These are phyloP conservation scores for Rotaria socialis DNA, from an alignment of 2,888 invertebrate genomes.

Conservation along the genomic window DNA sequence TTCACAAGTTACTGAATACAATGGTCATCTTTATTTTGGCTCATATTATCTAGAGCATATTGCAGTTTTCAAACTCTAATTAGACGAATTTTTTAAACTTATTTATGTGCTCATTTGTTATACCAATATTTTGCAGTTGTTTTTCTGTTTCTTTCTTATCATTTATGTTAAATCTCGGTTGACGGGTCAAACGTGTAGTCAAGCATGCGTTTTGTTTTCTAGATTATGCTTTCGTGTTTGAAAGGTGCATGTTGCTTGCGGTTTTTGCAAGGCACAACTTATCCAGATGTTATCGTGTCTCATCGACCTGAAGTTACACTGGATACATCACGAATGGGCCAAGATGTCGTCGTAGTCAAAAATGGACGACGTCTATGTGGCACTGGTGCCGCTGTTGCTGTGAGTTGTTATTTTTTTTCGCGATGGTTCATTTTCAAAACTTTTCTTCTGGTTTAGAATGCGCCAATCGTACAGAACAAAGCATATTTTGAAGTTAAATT, in stretches of 20 bases:
- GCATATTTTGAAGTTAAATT: slow-evolving; percentile 96
- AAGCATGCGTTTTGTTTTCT: not conserved
- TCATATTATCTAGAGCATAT: not conserved
- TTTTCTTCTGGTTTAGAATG: not conserved
- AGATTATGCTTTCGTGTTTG: slow-evolving; percentile 33
- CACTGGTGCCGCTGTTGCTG: slow-evolving; percentile 85
- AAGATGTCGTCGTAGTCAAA: slow-evolving; percentile 91
- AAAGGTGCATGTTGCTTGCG: slow-evolving; percentile 14
- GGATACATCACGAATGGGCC: slow-evolving; percentile 60
- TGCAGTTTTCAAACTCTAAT: not conserved
- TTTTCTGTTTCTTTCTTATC: not conserved
- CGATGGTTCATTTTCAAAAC: not conserved
- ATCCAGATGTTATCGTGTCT: not conserved
- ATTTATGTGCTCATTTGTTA: not conserved
- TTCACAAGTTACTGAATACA: slow-evolving; percentile 22
- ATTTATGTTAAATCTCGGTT: not conserved
- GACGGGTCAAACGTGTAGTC: too few relatives aligned
- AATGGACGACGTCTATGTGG: slow-evolving; percentile 87
- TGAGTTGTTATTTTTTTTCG: slow-evolving; percentile 67
- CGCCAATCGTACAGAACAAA: slow-evolving; percentile 71
- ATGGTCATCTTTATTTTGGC: slow-evolving; percentile 30
- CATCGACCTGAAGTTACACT: slow-evolving; percentile 30
- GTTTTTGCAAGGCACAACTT: not conserved
- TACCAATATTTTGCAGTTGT: not conserved
- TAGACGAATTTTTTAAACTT: not conserved